Base-by-base conservation (phyloP, 2,888 invertebrate genomes). In the Chaitophorus viminalis region DNA sequence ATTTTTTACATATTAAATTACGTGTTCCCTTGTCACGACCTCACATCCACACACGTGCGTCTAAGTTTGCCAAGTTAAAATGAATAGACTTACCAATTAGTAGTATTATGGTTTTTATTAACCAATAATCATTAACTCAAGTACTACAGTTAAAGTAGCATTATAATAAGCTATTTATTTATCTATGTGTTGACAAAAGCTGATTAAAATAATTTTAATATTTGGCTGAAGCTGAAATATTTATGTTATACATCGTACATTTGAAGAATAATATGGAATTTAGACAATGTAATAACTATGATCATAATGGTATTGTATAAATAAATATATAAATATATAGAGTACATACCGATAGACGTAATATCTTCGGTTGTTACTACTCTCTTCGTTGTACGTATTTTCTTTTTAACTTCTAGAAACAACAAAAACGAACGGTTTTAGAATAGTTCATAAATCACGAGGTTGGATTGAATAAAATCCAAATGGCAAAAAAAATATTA, bases 71-170 rank as follows among this genome's bases (percentile, higher is more conserved):
- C n/a, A 74, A 0, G 1, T 68, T 76, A 5, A 84, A 77, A 18
- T 68, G 33, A 77, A 25, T 68, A 68, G 14, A 84, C 84, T 84
- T 84, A 84, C 84, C 84, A n/a, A 14, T 84, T 76, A 84, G 76
- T 76, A 65, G 31, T 25, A 76, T 84, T 76, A 84, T 52, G 31
- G 68, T 75, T 39, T 74, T 2, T 68, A 84, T 25, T 36, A 31
- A 14, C 29, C n/a, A 72, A 33, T 18, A 75, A n/a, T 29, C 29
- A 83, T 60, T 36, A 39, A 75, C 75, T 29, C 18, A 60, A 83
- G 54, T 75, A 74, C n/a, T 82, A 8, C 31, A 18, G 68, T 60
- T 52, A 76, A 39, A 60, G 3, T 84, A 84, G 84, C 84, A 46
- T 84, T 77, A 84, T 39, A 75, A 75, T 65, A 84, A 84, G 84